Evolutionary conservation across 2,113 vertebrate genomes (phyloP).

Genomic region (Ochotona princeps): DNA sequence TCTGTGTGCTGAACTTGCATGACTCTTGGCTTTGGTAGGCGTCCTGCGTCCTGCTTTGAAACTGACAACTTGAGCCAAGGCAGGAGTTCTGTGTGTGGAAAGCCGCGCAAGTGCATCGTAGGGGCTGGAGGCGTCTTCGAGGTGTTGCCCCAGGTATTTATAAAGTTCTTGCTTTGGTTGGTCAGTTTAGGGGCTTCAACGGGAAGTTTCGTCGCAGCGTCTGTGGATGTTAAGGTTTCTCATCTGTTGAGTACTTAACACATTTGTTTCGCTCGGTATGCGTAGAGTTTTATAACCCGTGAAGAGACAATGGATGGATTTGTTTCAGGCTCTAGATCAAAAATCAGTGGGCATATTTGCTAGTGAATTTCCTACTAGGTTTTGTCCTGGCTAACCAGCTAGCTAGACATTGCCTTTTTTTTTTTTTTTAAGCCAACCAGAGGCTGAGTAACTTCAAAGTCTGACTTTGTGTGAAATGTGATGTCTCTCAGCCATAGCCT

Average conservation of each 20-base stretch:
- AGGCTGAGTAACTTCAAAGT: neutral
- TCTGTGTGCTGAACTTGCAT: neutral
- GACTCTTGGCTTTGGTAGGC: constrained; percentile 45
- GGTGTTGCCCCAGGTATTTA: constrained; percentile 63
- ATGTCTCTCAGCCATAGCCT: neutral
- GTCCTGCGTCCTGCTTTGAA: constrained; percentile 12
- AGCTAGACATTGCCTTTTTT: neutral
- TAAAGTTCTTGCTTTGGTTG: constrained; percentile 46
- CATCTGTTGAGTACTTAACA: neutral
- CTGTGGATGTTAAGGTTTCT: neutral
- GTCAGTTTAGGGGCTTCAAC: neutral
- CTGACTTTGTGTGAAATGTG: neutral
- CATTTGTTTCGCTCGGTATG: neutral
- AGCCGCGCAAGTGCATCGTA: constrained; percentile 4
- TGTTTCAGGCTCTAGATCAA: neutral
- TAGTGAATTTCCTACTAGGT: constrained; percentile 13
- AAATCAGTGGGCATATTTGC: neutral
- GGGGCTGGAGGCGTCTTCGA: constrained; percentile 17
- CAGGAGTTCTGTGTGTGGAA: constrained; percentile 39
- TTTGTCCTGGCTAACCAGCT: neutral
- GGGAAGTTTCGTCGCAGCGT: neutral
- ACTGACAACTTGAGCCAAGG: constrained; percentile 11
- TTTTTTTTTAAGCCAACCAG: no score
- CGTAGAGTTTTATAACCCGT: neutral
- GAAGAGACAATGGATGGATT: neutral